These are phyloP conservation scores for Bellardia pandia DNA, from an alignment of 2,888 invertebrate species.

Conservation along the genomic window DNA sequence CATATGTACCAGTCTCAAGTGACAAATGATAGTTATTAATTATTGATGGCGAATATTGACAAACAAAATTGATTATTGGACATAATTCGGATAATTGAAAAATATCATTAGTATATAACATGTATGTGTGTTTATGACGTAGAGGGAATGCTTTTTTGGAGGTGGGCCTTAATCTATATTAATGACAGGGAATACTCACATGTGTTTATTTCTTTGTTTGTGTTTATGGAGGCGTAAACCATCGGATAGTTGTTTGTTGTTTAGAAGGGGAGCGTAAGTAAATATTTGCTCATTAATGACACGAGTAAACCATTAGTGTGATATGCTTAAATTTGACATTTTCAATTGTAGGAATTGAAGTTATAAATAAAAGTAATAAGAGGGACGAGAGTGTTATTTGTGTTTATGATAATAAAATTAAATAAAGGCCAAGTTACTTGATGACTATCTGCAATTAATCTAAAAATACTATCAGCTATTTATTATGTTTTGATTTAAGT, in stretches of 20 bases:
- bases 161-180: not conserved
- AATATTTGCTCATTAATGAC: not conserved
- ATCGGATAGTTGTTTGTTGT: not conserved
- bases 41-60: slow-evolving; percentile 1
- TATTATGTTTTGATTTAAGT: no score
- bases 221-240: not conserved
- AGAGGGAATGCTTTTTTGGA: not conserved
- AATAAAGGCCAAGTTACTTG: no score
- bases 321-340: not conserved
- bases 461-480: no score
- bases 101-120: not conserved
- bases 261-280: not conserved
- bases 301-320: not conserved
- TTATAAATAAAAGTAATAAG: not conserved
- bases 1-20: not conserved
- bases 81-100: slow-evolving; percentile 25
- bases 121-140: not conserved
- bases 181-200: not conserved
- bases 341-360: not conserved
- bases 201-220: not conserved
- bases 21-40: slow-evolving; percentile 34
- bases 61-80: slow-evolving; percentile 32
- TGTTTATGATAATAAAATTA: no score
- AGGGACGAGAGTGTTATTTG: not conserved
- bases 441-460: no score